Base-by-base conservation (phyloP, 2,888 invertebrate species). In the Neocrepidodera transversa region DNA sequence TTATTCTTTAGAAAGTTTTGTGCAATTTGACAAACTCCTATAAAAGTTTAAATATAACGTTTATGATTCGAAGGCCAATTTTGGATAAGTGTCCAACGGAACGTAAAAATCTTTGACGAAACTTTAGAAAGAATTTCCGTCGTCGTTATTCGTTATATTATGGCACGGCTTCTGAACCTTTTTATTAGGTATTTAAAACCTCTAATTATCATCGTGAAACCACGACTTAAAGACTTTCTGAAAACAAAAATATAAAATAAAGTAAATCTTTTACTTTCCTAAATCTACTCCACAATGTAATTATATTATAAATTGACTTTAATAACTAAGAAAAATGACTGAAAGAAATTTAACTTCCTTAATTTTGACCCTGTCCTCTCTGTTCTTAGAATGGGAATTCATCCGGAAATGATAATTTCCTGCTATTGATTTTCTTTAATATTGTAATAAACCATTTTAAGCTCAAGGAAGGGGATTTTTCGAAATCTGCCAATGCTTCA, bases 1-100 rank as follows among this genome's bases (percentile, higher is more conserved):
- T 65, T 66, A 62, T 64, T 65, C 64, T 63, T 57, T 59, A 42
- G 57, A 60, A 69, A 69, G 64, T 69, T 68, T 65, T 58, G 60
- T 63, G 62, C 66, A 68, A 69, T 69, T 67, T 65, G 65, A 67
- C 66, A 65, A 66, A 68, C 66, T 66, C 64, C 64, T 61, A 67
- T 67, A 63, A 69, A 69, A 69, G 62, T 69, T 67, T 64, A 66
- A 68, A 65, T 65, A 68, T 65, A 66, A 59, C 64, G 63, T 65
- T 69, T 66, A 65, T 68, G 66, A 69, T 65, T 68, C 63, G 59
- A 63, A 26, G 58, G 58, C 62, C 63, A 63, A 67, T 66, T 66
- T 67, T 61, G 63, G 58, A 64, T 61, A 58, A 68, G 65, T 60
- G 56, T 50, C 55, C 49, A 51, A 56, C 62, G 52, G 57, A 59